These are phyloP conservation scores for Euglossa dilemma DNA, from an alignment of 1,140 invertebrate species.

Conservation along the genomic window DNA sequence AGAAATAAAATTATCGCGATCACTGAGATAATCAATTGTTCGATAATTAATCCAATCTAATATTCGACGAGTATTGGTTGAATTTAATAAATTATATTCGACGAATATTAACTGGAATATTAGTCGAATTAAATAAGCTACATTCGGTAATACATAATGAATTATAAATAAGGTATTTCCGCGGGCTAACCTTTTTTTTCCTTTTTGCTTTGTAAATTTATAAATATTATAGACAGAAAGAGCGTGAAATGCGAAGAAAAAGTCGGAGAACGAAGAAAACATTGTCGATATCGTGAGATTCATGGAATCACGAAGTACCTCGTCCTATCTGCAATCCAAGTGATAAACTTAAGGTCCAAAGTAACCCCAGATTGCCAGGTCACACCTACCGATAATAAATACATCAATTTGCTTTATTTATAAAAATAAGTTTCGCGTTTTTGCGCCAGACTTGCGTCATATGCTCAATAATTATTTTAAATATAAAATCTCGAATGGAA, in stretches of 20 bases:
- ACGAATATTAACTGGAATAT: too few species aligned
- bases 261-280: not conserved
- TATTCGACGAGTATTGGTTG: too few species aligned
- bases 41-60: too few species aligned
- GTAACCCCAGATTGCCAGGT: conserved; percentile 21
- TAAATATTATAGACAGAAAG: not conserved
- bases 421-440: not conserved
- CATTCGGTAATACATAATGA: too few species aligned
- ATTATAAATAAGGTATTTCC: too few species aligned
- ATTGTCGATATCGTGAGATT: conserved; percentile 16
- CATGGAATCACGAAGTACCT: not conserved
- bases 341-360: conserved; percentile 31
- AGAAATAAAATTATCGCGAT: too few species aligned
- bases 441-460: not conserved
- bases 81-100: too few species aligned
- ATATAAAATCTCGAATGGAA: not conserved
- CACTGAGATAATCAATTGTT: too few species aligned
- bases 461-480: not conserved
- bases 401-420: not conserved
- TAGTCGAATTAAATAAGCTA: too few species aligned
- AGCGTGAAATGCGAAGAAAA: too few species aligned
- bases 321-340: conserved; percentile 1
- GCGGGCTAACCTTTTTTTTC: too few species aligned
- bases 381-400: conserved; percentile 10
- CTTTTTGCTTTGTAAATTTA: not conserved